Base-by-base conservation (phyloP, 2,797 vertebrate species). In the Hylomyscus alleni region DNA sequence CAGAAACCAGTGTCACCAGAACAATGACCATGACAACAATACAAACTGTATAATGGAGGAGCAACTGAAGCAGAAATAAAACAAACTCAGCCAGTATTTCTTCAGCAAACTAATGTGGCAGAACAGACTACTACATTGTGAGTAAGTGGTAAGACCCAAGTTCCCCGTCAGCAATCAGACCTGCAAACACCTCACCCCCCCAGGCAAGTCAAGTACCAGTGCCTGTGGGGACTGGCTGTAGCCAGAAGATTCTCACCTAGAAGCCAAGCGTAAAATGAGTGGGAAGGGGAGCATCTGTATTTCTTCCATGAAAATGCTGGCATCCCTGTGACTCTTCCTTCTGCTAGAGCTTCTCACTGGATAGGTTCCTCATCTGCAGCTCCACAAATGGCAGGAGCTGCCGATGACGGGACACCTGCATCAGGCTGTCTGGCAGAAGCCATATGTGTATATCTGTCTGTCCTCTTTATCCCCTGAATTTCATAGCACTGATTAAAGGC, bases 41-140 rank as follows among this genome's bases (percentile, higher is more conserved):
- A 87, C 58, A 83, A 84, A 69, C 58, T 65, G 12, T 6, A 3
- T 11, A 73, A 37, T 11, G 2, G 50, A 80, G 40, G 62, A 7
- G 34, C 8, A 80, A 40, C 54, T 29, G 54, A 37, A 69, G 81
- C 40, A 76, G 44, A 93, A 94, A 95, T 24, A 94, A 89, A 86
- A 13, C 60, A 62, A 26, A 75, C n/a, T 86, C 20, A 84, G 37
- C 85, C 90, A 95, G 67, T 4, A 0, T 84, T 31, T 88, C 58
- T 85, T 90, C 24, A 62, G 89, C 60, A 83, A 76, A 60, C 80
- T 73, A 83, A 69, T 15, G 26, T 73, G 67, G 89, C 82, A 73
- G 72, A 94, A 91, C 20, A 40, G 86, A 90, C 65, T 58, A 54
- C 44, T n/a, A 78, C 4, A 14, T 52, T n/a, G 62, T 2, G 91